Evolutionary conservation across 2,113 vertebrate species (phyloP).

Genomic region (Xenopus tropicalis): DNA sequence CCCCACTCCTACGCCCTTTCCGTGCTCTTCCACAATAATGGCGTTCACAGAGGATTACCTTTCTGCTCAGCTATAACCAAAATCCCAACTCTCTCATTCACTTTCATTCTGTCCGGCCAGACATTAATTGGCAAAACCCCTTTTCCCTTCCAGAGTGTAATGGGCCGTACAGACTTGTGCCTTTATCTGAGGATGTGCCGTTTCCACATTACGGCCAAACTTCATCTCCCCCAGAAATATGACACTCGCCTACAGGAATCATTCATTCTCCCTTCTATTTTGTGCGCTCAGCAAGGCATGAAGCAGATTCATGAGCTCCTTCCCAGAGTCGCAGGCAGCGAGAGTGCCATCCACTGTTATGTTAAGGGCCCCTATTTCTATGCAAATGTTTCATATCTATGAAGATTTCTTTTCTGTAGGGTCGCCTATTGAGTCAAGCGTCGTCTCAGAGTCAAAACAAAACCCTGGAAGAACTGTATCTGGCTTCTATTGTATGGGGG

Average conservation of each 20-base stretch:
- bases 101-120: slow-evolving; percentile 48
- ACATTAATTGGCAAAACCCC: slow-evolving; percentile 61
- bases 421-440: too few species aligned
- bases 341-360: slow-evolving; percentile 7
- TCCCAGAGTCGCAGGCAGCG: background rate
- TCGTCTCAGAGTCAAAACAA: background rate
- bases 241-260: slow-evolving; percentile 64
- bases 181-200: slow-evolving; percentile 45
- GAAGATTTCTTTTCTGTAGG: too few species aligned
- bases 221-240: slow-evolving; percentile 69
- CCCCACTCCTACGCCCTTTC: slow-evolving; percentile 54
- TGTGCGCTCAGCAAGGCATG: slow-evolving; percentile 65
- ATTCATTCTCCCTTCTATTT: slow-evolving; percentile 69
- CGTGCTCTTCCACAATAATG: slow-evolving; percentile 47
- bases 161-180: slow-evolving; percentile 65
- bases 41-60: slow-evolving; percentile 49
- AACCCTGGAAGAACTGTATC: background rate
- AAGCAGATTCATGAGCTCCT: slow-evolving; percentile 3
- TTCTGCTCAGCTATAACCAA: slow-evolving; percentile 63
- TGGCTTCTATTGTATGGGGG: too few species aligned
- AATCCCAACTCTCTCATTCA: slow-evolving; percentile 51
- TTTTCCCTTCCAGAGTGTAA: slow-evolving; percentile 66
- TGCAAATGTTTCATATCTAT: slow-evolving; percentile 3
- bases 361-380: slow-evolving; percentile 3
- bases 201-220: slow-evolving; percentile 54